These are phyloP conservation scores for Eulemur coronatus DNA, from an alignment of 2,797 vertebrate species.

Conservation along the genomic window DNA sequence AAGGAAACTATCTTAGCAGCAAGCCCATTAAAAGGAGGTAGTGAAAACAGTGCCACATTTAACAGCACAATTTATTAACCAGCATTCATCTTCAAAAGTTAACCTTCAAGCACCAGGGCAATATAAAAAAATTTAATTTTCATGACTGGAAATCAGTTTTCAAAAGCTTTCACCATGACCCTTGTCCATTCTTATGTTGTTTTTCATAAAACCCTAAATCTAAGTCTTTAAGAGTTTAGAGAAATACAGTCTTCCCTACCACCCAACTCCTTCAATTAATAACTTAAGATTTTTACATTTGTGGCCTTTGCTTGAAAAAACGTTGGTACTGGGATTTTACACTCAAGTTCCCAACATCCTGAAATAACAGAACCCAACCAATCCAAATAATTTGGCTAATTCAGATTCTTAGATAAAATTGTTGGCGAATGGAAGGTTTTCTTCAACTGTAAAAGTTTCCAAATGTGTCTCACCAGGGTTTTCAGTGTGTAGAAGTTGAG, in stretches of 20 bases:
- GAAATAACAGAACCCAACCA: not conserved
- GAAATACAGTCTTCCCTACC: not conserved
- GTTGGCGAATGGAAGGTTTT: not conserved
- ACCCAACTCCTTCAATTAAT: not conserved
- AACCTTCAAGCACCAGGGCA: slow-evolving; percentile 53
- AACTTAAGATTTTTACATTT: not conserved
- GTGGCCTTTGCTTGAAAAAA: slow-evolving; percentile 8
- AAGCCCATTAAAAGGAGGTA: slow-evolving; percentile 47
- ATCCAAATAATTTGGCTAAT: not conserved
- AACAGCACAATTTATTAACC: slow-evolving; percentile 60
- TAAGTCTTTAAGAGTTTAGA: not conserved
- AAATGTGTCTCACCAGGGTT: not conserved
- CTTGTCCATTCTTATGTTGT: not conserved
- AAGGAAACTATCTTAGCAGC: slow-evolving; percentile 43
- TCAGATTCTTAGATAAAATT: not conserved
- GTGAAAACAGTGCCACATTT: slow-evolving; percentile 54
- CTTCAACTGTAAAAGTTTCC: not conserved
- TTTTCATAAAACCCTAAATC: slow-evolving; percentile 38
- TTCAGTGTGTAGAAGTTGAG: not conserved
- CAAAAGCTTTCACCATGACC: slow-evolving; percentile 32
- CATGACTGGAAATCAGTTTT: slow-evolving; percentile 53
- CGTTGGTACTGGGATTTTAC: not conserved
- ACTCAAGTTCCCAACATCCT: not conserved
- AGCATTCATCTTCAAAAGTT: slow-evolving; percentile 58
- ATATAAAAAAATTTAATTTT: slow-evolving; percentile 68